Base-by-base conservation (phyloP, 2,888 invertebrate species). In the Stenolophus ochropezus region DNA sequence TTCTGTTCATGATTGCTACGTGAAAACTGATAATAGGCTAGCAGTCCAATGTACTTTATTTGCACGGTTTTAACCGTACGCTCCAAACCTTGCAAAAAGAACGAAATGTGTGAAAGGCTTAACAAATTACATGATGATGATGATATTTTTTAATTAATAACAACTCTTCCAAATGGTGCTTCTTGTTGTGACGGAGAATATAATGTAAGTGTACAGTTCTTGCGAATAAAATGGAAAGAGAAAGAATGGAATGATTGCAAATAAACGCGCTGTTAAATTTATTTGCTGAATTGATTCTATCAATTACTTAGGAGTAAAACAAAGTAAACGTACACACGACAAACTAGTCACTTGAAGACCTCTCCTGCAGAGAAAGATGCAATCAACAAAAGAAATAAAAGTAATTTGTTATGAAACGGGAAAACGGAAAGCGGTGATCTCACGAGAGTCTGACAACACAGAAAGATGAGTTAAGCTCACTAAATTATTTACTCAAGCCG, bases 391-490 rank as follows among this genome's bases (percentile, higher is more conserved):
- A 73, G 58, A 58, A 73, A 71, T 78, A 71, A 80, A 73, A 58
- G 80, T 56, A 80, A 80, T 73, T 73, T 73, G 80, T 80, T 80
- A 73, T 58, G 73, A 58, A 73, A 80, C 56, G 80, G 73, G 56
- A 73, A 73, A 73, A 73, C 53, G 51, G 79, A 71, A 53, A 79
- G 27, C 69, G 65, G 65, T 71, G 65, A 79, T 79, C 79, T 69
- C 69, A 33, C 51, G 79, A 79, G 79, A 79, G 51, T 79, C 79
- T 79, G 77, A 77, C 77, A 77, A 77, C 61, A 77, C 49, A 78
- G 49, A 79, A 65, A 79, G 79, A 79, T 79, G 79, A 79, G 65
- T 79, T 79, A 79, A 79, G 79, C 79, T 21, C 71, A 51, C 79
- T 80, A 73, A 71, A 80, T 80, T 71, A 80, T 80, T 80, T 80